Percentiles rank a stretch among this genome's conserved stretches.
Conservation (phyloP, 2,888 invertebrate species). For the Macrosiphum euphorbiae region DNA sequence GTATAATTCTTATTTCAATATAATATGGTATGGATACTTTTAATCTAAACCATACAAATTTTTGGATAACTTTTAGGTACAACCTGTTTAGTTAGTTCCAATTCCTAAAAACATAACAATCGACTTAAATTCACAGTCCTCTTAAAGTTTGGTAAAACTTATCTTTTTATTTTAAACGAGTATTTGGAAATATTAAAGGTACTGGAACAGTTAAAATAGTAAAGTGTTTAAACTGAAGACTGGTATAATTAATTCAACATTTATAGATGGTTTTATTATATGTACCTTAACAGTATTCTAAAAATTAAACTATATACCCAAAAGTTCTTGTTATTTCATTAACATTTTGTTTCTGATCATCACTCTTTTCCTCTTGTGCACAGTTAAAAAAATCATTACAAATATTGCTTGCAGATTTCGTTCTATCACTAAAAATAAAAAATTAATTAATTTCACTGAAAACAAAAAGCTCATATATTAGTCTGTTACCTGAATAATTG, state of each 20-base stretch:
- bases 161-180: background rate
- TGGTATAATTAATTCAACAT: background rate
- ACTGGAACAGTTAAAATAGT: too few species aligned
- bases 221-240: too few species aligned
- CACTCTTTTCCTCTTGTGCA: conserved; percentile 31
- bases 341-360: conserved; percentile 10
- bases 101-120: background rate
- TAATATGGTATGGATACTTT: background rate
- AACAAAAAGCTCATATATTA: background rate
- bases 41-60: background rate
- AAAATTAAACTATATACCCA: conserved; percentile 34
- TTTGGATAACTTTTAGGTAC: background rate
- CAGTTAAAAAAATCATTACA: conserved; percentile 28
- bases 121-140: background rate
- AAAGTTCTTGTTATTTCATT: conserved; percentile 30
- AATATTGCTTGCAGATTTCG: conserved; percentile 29
- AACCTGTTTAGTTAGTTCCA: background rate
- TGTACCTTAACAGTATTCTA: background rate
- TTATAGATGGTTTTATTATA: background rate
- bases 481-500: conserved; percentile 54
- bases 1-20: background rate
- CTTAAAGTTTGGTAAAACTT: background rate
- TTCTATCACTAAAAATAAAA: conserved; percentile 45
- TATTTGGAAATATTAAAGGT: background rate
- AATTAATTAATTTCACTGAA: background rate